A percentile compares a stretch with the other conserved stretches of the same genome.
phyloP scores from a whole-genome alignment of 2,888 invertebrate species.

The Oscheius sp. region DNA sequence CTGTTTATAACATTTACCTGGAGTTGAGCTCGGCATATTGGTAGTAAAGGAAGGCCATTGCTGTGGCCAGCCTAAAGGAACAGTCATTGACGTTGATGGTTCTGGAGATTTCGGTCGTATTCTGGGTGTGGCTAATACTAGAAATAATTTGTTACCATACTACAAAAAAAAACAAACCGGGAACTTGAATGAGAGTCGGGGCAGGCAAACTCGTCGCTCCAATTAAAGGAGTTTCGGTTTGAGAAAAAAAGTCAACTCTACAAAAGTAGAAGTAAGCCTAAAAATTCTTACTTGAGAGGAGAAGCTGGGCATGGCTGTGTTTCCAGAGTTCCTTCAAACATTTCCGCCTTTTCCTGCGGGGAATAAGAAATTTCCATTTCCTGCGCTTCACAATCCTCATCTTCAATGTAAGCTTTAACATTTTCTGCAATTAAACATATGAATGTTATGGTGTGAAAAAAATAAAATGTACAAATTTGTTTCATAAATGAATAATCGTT shows the following conservation, averaged over 20 bases:
- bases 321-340: neutral
- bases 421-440: too few species aligned
- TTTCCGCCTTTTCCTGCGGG: neutral
- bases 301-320: neutral
- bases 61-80: too few species aligned
- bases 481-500: neutral
- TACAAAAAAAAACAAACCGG: neutral
- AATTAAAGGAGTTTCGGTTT: neutral
- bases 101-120: conserved; percentile 11
- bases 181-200: conserved; percentile 10
- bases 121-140: conserved; percentile 1
- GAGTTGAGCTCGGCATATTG: too few species aligned
- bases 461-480: too few species aligned
- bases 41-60: too few species aligned
- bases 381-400: conserved; percentile 6
- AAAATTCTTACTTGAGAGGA: neutral
- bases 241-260: neutral
- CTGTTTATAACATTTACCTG: too few species aligned
- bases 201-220: neutral
- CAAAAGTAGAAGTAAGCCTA: neutral
- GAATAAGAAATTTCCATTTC: conserved; percentile 27
- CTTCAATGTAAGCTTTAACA: neutral
- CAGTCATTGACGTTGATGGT: neutral
- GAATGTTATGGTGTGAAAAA: neutral
- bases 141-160: neutral